Percentiles rank a stretch among this genome's conserved stretches.
These are phyloP conservation scores for Paralichthys olivaceus DNA, from an alignment of 2,113 vertebrate genomes.

Conservation along the genomic window DNA sequence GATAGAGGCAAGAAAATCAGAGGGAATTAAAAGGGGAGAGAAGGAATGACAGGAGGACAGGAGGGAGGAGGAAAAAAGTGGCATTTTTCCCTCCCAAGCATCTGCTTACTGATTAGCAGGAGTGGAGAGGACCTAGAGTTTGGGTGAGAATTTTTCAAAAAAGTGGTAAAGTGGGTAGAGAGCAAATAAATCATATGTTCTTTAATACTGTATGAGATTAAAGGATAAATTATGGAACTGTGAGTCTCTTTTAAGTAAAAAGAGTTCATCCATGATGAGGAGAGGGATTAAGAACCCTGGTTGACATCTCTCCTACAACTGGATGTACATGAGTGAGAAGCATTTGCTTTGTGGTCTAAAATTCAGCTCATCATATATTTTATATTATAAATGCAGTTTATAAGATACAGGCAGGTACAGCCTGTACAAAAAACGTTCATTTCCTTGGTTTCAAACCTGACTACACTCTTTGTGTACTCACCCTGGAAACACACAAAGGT, in stretches of 20 bases:
- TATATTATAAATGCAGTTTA: no score
- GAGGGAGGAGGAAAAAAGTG: slow-evolving; percentile 48
- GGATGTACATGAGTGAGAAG: not conserved
- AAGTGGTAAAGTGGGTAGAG: not conserved
- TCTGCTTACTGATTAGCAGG: slow-evolving; percentile 47
- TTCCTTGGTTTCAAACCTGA: not conserved
- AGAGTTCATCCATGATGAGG: not conserved
- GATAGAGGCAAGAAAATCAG: slow-evolving; percentile 29
- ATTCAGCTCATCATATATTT: not conserved
- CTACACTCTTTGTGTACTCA: not conserved
- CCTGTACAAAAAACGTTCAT: slow-evolving; percentile 21
- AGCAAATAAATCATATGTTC: slow-evolving; percentile 41
- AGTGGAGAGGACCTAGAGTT: slow-evolving; percentile 12
- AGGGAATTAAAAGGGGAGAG: slow-evolving; percentile 44
- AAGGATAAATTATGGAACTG: slow-evolving; percentile 46
- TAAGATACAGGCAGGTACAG: no score
- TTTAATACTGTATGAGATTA: slow-evolving; percentile 52
- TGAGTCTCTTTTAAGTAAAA: slow-evolving; percentile 38
- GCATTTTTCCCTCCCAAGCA: slow-evolving; percentile 57
- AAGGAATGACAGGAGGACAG: slow-evolving; percentile 45
- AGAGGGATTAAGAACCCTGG: not conserved
- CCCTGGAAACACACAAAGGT: slow-evolving; percentile 11
- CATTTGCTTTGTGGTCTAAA: not conserved
- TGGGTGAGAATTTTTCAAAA: slow-evolving; percentile 24
- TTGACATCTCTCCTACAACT: not conserved